Evolutionary conservation across 2,113 vertebrate genomes (phyloP).

Genomic region (Corvus hawaiiensis): DNA sequence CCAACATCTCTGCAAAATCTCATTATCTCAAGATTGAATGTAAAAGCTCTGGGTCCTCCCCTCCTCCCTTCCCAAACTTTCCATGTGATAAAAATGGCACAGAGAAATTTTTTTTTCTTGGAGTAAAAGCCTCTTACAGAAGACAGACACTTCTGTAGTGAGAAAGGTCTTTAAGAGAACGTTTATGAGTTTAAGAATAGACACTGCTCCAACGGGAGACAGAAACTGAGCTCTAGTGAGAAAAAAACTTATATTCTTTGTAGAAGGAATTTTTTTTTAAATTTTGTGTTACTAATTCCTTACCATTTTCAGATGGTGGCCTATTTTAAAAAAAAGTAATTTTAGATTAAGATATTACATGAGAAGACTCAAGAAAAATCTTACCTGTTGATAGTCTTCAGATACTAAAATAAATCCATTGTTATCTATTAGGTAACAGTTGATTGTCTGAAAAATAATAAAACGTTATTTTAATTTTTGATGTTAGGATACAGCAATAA

Average conservation of each 20-base stretch:
- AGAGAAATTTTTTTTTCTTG: not conserved
- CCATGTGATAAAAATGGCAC: not conserved
- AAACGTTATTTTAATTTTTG: not conserved
- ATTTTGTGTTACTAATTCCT: not conserved
- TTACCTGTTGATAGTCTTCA: slow-evolving; percentile 89
- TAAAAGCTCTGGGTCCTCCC: not conserved
- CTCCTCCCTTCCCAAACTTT: not conserved
- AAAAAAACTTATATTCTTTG: not conserved
- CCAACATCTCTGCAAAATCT: not conserved
- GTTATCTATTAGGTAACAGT: slow-evolving; percentile 98
- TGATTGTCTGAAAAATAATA: slow-evolving; percentile 82
- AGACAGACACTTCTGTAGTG: not conserved
- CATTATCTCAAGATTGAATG: not conserved
- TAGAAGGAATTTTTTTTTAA: not conserved
- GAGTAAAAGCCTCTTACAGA: not conserved
- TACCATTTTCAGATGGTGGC: not conserved
- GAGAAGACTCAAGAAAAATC: not conserved
- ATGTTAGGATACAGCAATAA: not conserved
- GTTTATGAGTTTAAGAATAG: slow-evolving; percentile 32
- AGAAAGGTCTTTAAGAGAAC: not conserved
- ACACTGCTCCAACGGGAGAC: not conserved
- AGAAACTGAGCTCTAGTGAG: slow-evolving; percentile 10
- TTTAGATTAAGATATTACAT: not conserved
- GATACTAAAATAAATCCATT: slow-evolving; percentile 96
- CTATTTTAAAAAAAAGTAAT: not conserved